A percentile compares a stretch with the other conserved stretches of the same genome.
Conservation (phyloP, 2,888 invertebrate species). For the Cephus runcator region DNA sequence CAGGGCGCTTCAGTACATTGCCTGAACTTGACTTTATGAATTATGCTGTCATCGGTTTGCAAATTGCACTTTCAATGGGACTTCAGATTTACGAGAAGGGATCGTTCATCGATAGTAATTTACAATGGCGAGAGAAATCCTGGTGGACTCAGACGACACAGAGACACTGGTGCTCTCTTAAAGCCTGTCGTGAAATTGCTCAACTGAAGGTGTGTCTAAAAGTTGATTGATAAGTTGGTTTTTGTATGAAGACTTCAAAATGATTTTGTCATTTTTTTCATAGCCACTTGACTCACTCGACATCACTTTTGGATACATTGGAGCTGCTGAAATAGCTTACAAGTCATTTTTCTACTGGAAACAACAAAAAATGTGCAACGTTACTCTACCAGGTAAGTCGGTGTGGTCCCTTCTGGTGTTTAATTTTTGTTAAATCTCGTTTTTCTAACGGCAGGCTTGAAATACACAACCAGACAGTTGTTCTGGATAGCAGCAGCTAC, state of each 20-base stretch:
- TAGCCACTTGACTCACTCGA: neutral
- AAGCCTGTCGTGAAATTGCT: neutral
- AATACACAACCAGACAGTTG: slow-evolving; percentile 28
- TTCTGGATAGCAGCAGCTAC: slow-evolving; percentile 30
- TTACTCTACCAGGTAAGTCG: slow-evolving; percentile 23
- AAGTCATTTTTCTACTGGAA: slow-evolving; percentile 22
- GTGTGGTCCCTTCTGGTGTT: neutral
- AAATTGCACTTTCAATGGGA: slow-evolving; percentile 31
- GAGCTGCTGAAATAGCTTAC: slow-evolving; percentile 30
- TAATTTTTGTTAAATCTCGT: neutral
- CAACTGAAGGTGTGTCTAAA: neutral
- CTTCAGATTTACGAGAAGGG: slow-evolving; percentile 30
- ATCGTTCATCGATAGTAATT: slow-evolving; percentile 25
- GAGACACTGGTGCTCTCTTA: neutral
- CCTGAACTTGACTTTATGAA: slow-evolving; percentile 28
- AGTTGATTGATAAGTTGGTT: neutral
- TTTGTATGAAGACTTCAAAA: neutral
- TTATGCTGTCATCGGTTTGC: slow-evolving; percentile 29
- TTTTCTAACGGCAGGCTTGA: slow-evolving; percentile 15
- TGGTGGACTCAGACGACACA: slow-evolving; percentile 14
- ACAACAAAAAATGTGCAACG: slow-evolving; percentile 1
- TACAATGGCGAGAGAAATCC: slow-evolving; percentile 22
- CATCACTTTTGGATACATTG: slow-evolving; percentile 25
- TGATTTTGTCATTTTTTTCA: neutral
- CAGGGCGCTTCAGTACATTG: slow-evolving; percentile 20